Conservation (phyloP, 2,888 invertebrate species). For the Julus scanicus region DNA sequence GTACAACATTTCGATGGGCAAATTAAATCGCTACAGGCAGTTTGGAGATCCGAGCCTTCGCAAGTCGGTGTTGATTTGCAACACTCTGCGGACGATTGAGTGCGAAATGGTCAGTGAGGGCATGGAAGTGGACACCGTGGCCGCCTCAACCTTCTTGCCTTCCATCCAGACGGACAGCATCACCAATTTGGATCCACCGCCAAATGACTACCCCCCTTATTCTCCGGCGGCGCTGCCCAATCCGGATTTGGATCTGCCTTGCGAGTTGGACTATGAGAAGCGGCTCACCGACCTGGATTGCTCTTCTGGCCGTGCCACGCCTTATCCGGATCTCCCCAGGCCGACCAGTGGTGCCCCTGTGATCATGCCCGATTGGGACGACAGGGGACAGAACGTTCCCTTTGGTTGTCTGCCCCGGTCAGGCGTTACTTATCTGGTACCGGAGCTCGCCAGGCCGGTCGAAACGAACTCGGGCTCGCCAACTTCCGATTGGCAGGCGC, state of each 20-base stretch:
- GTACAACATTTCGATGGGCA: conserved; percentile 91
- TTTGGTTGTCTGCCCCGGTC: conserved; percentile 60
- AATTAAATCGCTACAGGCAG: conserved; percentile 86
- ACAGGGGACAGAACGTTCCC: conserved; percentile 54
- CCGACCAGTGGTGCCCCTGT: not conserved
- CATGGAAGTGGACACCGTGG: conserved; percentile 61
- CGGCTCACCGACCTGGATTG: conserved; percentile 59
- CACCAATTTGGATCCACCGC: conserved; percentile 56
- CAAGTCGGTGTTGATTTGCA: conserved; percentile 92
- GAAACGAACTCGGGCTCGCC: not conserved
- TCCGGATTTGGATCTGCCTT: conserved; percentile 18
- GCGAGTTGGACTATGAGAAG: conserved; percentile 58
- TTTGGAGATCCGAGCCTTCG: conserved; percentile 89
- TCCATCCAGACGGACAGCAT: conserved; percentile 57
- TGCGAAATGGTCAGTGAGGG: conserved; percentile 81
- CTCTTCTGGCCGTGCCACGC: conserved; percentile 59
- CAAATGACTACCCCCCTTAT: conserved; percentile 36
- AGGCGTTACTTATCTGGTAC: not conserved
- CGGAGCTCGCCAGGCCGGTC: not conserved
- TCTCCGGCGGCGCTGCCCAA: not conserved
- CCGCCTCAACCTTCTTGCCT: conserved; percentile 52
- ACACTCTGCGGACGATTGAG: conserved; percentile 88
- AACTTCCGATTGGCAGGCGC: conserved; percentile 64
- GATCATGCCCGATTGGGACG: not conserved
- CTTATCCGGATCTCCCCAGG: conserved; percentile 56